phyloP scores from a whole-genome alignment of 53 echinoderm and acorn worm species.

The Apostichopus leukothele region DNA sequence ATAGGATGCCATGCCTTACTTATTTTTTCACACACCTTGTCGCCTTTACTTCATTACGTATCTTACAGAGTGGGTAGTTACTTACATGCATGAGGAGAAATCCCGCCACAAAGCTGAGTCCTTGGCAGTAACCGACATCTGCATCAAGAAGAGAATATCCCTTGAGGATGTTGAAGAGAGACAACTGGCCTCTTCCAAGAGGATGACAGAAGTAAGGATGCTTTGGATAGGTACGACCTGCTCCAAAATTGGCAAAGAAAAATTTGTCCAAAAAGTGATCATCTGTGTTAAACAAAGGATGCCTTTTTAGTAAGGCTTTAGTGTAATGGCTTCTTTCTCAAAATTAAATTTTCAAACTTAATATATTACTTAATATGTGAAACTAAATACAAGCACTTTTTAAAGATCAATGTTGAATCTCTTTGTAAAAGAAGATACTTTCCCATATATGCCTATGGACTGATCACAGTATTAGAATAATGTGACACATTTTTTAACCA shows the following conservation, averaged over 20 bases:
- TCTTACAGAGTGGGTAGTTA: not conserved
- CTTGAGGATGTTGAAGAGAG: conserved; percentile 92
- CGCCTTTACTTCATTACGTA: too few relatives aligned
- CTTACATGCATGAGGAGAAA: conserved; percentile 97
- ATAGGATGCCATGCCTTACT: not conserved
- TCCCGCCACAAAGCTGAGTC: conserved; percentile 98
- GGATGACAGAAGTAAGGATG: conserved; percentile 92
- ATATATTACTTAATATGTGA: too few relatives aligned
- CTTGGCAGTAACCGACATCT: conserved; percentile 98
- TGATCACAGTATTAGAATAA: too few relatives aligned
- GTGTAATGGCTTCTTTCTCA: too few relatives aligned
- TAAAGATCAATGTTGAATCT: too few relatives aligned
- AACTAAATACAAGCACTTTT: too few relatives aligned
- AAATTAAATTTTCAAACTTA: too few relatives aligned
- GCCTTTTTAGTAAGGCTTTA: too few relatives aligned
- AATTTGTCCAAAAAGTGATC: not conserved
- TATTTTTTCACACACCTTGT: not conserved
- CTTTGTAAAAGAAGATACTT: too few relatives aligned
- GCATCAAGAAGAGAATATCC: conserved; percentile 84
- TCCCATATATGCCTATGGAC: too few relatives aligned
- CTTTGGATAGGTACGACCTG: conserved; percentile 95
- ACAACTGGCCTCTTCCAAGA: conserved; percentile 94
- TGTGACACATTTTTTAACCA: too few relatives aligned
- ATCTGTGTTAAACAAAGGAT: not conserved
- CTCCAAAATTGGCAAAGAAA: not conserved